These are phyloP conservation scores for Hirundichthys speculiger DNA, from an alignment of 2,113 vertebrate species.

Conservation along the genomic window DNA sequence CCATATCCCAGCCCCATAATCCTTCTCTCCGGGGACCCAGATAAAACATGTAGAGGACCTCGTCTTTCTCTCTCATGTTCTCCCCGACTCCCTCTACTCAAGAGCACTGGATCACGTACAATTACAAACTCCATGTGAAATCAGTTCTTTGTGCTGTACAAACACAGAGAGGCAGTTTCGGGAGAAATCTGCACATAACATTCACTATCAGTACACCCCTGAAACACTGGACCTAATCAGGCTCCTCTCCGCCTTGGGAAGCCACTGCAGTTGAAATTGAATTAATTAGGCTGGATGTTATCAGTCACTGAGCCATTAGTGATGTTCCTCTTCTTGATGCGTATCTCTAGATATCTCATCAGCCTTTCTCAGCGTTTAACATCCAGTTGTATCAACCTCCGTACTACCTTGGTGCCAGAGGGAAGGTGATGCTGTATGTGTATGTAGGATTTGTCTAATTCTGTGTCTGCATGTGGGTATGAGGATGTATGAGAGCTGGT, in stretches of 20 bases:
- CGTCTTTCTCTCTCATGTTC: conserved; percentile 61
- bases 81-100: conserved; percentile 29
- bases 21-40: conserved; percentile 67
- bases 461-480: conserved; percentile 52
- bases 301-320: conserved; percentile 77
- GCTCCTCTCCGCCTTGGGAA: conserved; percentile 64
- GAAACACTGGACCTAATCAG: conserved; percentile 73
- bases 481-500: conserved; percentile 62
- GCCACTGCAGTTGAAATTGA: conserved; percentile 68
- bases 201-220: conserved; percentile 58
- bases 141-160: conserved; percentile 53
- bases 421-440: conserved; percentile 34
- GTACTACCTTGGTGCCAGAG: conserved; percentile 42
- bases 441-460: conserved; percentile 54
- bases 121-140: conserved; percentile 59
- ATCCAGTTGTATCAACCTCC: conserved; percentile 57
- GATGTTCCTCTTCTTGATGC: conserved; percentile 74
- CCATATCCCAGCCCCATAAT: conserved; percentile 71
- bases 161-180: conserved; percentile 56
- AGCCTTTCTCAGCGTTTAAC: conserved; percentile 76
- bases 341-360: conserved; percentile 73
- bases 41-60: conserved; percentile 71
- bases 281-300: conserved; percentile 80
- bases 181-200: conserved; percentile 46
- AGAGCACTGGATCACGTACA: conserved; percentile 48